phyloP scores from a whole-genome alignment of 2,888 invertebrate species.

The Sarcophaga caerulescens region DNA sequence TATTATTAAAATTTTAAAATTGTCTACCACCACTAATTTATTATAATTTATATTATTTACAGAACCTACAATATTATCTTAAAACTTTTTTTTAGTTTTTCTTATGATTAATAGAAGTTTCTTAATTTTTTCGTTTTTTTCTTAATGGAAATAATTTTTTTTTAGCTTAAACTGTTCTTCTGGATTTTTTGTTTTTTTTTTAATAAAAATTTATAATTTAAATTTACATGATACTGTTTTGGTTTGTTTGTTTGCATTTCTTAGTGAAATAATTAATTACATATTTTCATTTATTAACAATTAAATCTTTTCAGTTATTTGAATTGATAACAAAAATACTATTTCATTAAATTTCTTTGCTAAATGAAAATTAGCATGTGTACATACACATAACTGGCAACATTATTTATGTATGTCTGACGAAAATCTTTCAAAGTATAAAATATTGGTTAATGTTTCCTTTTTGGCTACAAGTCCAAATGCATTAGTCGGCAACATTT shows the following conservation, averaged over 20 bases:
- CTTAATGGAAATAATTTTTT: conserved; percentile 53
- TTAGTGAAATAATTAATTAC: background rate
- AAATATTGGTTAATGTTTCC: conserved; percentile 52
- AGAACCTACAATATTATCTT: background rate
- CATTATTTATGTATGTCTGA: conserved; percentile 27
- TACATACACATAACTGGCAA: background rate
- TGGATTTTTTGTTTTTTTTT: background rate
- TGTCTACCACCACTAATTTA: too few relatives aligned
- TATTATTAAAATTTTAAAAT: too few relatives aligned
- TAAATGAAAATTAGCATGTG: too few relatives aligned
- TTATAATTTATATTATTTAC: background rate
- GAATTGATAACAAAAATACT: conserved; percentile 8
- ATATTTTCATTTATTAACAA: conserved; percentile 42
- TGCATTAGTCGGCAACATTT: background rate
- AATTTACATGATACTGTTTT: background rate
- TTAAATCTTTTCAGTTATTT: conserved; percentile 41
- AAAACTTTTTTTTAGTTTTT: background rate
- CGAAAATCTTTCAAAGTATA: conserved; percentile 65
- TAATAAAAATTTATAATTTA: conserved; percentile 48
- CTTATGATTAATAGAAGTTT: background rate
- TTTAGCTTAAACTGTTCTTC: conserved; percentile 1
- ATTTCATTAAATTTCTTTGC: too few relatives aligned
- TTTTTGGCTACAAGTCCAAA: conserved; percentile 7
- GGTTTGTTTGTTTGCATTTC: background rate
- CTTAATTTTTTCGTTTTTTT: conserved; percentile 27